These are phyloP conservation scores for Lagodon rhomboides DNA, from an alignment of 2,797 vertebrate genomes.

Conservation along the genomic window DNA sequence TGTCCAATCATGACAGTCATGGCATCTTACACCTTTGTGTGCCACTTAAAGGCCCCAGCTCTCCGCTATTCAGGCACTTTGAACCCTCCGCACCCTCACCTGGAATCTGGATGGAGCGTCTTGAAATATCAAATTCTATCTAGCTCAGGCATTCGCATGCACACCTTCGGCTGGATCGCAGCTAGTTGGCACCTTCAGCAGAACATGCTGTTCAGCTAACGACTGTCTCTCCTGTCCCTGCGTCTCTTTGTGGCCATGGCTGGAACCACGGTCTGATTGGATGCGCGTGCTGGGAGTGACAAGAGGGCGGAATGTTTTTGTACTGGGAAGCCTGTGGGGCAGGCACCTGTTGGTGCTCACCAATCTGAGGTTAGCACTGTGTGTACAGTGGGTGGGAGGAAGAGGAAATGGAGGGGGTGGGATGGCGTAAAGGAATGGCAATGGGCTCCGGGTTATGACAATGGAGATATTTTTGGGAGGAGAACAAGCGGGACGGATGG, in stretches of 20 bases:
- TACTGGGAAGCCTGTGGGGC: slow-evolving; percentile 74
- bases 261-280: slow-evolving; percentile 74
- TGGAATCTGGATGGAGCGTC: slow-evolving; percentile 11
- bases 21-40: slow-evolving; percentile 53
- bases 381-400: slow-evolving; percentile 54
- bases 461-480: slow-evolving; percentile 80
- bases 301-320: slow-evolving; percentile 80
- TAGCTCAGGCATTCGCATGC: neutral
- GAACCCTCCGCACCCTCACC: slow-evolving; percentile 12
- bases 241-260: slow-evolving; percentile 51
- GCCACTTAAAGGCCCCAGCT: slow-evolving; percentile 19
- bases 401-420: slow-evolving; percentile 62
- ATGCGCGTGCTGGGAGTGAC: slow-evolving; percentile 74
- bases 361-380: slow-evolving; percentile 73
- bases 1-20: slow-evolving; percentile 37
- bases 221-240: slow-evolving; percentile 32
- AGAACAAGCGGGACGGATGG: slow-evolving; percentile 46
- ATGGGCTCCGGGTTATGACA: slow-evolving; percentile 65
- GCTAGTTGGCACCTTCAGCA: slow-evolving; percentile 15
- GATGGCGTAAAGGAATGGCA: slow-evolving; percentile 43
- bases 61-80: neutral
- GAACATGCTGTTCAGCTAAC: slow-evolving; percentile 22
- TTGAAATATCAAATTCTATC: slow-evolving; percentile 14
- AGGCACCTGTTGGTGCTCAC: slow-evolving; percentile 86
- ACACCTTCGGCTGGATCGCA: slow-evolving; percentile 11